phyloP scores from a whole-genome alignment of 2,113 vertebrate genomes.

The Phylloscopus whistleri region DNA sequence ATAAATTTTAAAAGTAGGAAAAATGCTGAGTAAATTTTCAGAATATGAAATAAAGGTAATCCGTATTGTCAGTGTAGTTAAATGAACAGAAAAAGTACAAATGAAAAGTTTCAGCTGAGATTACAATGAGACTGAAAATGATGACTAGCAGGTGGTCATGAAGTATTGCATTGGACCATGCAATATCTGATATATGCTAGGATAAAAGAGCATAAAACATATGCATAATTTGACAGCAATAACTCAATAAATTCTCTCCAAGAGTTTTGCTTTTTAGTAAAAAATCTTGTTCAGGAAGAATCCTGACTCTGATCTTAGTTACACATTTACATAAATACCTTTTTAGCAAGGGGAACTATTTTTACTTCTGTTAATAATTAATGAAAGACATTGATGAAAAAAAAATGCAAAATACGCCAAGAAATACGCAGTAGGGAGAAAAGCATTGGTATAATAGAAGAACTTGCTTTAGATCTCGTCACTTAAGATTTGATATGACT shows the following conservation, averaged over 20 bases:
- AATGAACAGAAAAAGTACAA: not conserved
- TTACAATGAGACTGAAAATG: not conserved
- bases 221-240: not conserved
- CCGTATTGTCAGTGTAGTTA: not conserved
- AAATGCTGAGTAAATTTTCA: not conserved
- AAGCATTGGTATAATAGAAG: not conserved
- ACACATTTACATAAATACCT: not conserved
- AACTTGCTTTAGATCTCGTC: not conserved
- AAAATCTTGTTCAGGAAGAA: not conserved
- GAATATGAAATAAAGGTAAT: not conserved
- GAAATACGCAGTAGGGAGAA: not conserved
- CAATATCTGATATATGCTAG: not conserved
- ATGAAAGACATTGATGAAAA: not conserved
- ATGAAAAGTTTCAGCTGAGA: not conserved
- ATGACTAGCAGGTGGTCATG: not conserved
- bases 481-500: not conserved
- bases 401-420: not conserved
- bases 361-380: not conserved
- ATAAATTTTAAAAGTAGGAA: not conserved
- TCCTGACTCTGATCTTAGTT: not conserved
- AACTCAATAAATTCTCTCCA: not conserved
- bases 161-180: not conserved
- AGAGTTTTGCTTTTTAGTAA: not conserved
- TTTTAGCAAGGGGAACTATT: not conserved
- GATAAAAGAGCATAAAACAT: not conserved